These are phyloP conservation scores for Cassiopea andromeda DNA, from an alignment of 30 jellyfish, hydroid and myxozoan species.

Conservation along the genomic window DNA sequence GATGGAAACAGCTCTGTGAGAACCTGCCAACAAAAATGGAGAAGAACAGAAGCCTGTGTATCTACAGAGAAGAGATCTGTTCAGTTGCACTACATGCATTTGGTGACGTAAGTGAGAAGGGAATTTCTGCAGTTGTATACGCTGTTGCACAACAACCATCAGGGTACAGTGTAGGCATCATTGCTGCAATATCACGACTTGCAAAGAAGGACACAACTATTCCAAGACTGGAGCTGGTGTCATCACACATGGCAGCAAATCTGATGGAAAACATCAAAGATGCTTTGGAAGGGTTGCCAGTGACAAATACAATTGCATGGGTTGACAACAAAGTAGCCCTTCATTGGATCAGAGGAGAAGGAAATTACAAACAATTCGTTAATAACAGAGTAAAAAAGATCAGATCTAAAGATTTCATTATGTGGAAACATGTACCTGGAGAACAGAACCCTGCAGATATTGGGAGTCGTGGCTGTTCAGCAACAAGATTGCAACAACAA, in stretches of 20 bases:
- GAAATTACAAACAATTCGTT: conserved; percentile 45
- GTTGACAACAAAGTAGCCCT: conserved; percentile 48
- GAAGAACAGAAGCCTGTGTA: conserved; percentile 30
- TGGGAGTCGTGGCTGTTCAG: too few species aligned
- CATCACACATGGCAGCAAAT: conserved; percentile 33
- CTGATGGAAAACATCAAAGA: conserved; percentile 37
- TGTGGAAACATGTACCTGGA: too few species aligned
- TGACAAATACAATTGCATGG: background rate
- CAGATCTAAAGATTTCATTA: too few species aligned
- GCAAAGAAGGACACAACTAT: too few species aligned
- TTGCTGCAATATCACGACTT: too few species aligned
- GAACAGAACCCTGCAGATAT: too few species aligned
- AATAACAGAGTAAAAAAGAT: conserved; percentile 29
- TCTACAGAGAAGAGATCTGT: conserved; percentile 9
- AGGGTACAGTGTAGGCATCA: conserved; percentile 1
- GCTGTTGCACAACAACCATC: conserved; percentile 58
- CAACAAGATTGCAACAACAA: background rate
- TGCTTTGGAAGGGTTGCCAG: conserved; percentile 36
- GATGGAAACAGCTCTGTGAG: conserved; percentile 42
- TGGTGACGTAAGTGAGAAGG: conserved; percentile 36
- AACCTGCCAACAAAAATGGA: conserved; percentile 33
- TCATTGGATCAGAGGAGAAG: conserved; percentile 46
- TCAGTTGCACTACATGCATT: conserved; percentile 66
- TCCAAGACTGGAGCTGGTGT: too few species aligned
- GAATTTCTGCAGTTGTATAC: conserved; percentile 40